Percentiles rank a stretch among this genome's conserved stretches.
Evolutionary conservation across 2,113 vertebrate species (phyloP).

Genomic region (Mirza zaza): DNA sequence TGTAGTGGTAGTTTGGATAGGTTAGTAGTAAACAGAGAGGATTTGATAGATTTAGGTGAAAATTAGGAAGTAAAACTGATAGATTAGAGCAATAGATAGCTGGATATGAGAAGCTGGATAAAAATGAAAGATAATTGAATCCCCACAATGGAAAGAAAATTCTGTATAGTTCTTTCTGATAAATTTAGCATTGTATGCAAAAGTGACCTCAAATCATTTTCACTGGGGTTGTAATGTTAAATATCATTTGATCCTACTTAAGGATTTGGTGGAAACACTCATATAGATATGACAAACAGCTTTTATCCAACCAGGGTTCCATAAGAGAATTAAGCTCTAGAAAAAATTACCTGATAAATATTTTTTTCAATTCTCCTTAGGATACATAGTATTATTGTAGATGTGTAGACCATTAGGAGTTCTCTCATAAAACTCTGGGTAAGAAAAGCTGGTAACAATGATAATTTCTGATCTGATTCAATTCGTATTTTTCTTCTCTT

Average conservation of each 20-base stretch:
- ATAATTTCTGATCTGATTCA: not conserved
- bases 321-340: not conserved
- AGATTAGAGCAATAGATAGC: not conserved
- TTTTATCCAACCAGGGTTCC: not conserved
- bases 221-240: not conserved
- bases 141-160: not conserved
- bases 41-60: not conserved
- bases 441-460: not conserved
- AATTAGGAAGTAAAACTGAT: not conserved
- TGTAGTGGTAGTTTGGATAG: not conserved
- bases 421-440: not conserved
- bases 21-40: not conserved
- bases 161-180: not conserved
- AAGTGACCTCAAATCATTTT: constrained; percentile 9
- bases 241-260: not conserved
- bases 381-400: not conserved
- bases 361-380: not conserved
- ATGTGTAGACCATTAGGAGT: not conserved
- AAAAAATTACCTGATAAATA: not conserved
- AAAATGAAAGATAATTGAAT: not conserved
- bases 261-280: not conserved
- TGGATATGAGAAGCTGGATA: not conserved
- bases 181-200: not conserved
- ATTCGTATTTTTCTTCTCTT: not conserved
- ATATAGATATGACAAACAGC: not conserved